phyloP scores from a whole-genome alignment of 92 coral and sea anemone genomes.

The Palythoa grandis region DNA sequence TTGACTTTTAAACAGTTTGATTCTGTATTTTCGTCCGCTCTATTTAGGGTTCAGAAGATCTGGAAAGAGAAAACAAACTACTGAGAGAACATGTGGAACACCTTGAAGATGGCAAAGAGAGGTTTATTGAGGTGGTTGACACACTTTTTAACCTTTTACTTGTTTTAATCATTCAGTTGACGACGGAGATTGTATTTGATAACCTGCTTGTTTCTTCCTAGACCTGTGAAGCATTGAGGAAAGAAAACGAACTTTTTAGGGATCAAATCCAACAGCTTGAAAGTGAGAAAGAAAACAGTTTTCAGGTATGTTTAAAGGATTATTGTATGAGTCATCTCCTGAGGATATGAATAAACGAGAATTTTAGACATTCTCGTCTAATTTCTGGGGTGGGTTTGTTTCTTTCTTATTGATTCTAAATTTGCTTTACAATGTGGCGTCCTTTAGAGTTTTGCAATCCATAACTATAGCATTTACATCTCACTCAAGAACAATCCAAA shows the following conservation, averaged over 20 bases:
- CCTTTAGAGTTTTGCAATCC: too few relatives aligned
- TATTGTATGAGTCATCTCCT: background rate
- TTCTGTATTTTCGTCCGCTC: too few relatives aligned
- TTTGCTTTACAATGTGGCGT: too few relatives aligned
- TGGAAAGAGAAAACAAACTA: slow-evolving; percentile 27
- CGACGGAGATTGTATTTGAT: background rate
- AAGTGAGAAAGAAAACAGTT: slow-evolving; percentile 11
- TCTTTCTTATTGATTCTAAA: too few relatives aligned
- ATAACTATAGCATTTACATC: too few relatives aligned
- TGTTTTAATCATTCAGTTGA: background rate
- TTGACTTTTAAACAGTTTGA: background rate
- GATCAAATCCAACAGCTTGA: slow-evolving; percentile 36
- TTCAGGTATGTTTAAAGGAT: slow-evolving; percentile 1
- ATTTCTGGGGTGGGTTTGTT: background rate
- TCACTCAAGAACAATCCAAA: too few relatives aligned
- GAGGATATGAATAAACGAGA: background rate
- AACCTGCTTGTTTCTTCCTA: background rate
- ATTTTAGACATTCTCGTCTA: background rate
- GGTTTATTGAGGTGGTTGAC: slow-evolving; percentile 27
- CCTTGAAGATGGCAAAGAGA: slow-evolving; percentile 42
- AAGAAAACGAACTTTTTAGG: slow-evolving; percentile 25
- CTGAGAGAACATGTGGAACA: slow-evolving; percentile 29
- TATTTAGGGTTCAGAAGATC: slow-evolving; percentile 12
- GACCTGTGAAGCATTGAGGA: slow-evolving; percentile 44
- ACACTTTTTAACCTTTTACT: background rate